Percentiles rank a stretch among this genome's conserved stretches.
phyloP scores from a whole-genome alignment of 2,888 invertebrate species.

The Colostygia pectinataria region DNA sequence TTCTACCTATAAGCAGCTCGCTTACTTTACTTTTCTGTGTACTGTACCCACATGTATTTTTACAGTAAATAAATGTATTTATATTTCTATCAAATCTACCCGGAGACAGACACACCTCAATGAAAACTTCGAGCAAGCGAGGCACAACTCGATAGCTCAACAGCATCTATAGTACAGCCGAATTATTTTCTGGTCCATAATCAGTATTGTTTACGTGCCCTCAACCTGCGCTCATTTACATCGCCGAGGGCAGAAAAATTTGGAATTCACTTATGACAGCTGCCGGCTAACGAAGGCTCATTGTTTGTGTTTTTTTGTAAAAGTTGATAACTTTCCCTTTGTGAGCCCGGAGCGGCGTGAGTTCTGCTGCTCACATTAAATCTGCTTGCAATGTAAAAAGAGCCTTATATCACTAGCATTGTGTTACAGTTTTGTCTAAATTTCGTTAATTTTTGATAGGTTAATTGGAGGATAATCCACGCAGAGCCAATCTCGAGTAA shows the following conservation, averaged over 20 bases:
- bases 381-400: not conserved
- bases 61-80: no score
- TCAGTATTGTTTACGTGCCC: conserved; percentile 5
- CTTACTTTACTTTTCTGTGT: no score
- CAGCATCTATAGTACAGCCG: no score
- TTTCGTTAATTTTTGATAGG: no score
- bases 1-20: no score
- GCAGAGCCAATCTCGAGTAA: no score
- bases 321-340: conserved; percentile 31
- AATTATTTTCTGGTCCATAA: not conserved
- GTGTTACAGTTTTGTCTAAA: not conserved
- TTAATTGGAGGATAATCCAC: no score
- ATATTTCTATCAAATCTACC: no score
- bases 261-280: conserved; percentile 35
- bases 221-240: conserved; percentile 13
- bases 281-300: conserved; percentile 28
- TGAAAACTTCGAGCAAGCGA: no score
- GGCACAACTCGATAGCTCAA: no score
- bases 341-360: conserved; percentile 18
- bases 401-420: not conserved
- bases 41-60: no score
- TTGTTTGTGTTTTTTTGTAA: conserved; percentile 29
- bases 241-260: conserved; percentile 23
- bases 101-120: no score
- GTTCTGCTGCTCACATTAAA: not conserved